A percentile compares a stretch with the other conserved stretches of the same genome.
These are phyloP conservation scores for Argyresthia goedartella DNA, from an alignment of 2,888 invertebrate species.

Conservation along the genomic window DNA sequence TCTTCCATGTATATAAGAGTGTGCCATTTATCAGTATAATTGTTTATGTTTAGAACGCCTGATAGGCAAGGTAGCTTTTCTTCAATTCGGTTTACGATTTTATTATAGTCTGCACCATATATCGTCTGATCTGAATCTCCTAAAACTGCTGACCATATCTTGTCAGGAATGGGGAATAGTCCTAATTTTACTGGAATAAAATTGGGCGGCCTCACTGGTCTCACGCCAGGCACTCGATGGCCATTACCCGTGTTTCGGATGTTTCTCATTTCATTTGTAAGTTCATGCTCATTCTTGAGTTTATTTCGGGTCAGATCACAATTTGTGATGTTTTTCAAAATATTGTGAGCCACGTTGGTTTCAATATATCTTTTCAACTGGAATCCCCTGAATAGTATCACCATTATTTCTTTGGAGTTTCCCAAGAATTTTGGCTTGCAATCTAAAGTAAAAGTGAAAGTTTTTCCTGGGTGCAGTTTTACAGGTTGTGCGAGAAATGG, in stretches of 20 bases:
- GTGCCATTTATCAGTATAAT: slow-evolving; percentile 80
- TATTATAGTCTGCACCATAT: slow-evolving; percentile 32
- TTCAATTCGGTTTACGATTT: slow-evolving; percentile 46
- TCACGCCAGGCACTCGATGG: slow-evolving; percentile 65
- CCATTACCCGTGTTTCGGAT: neutral
- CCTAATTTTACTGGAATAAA: slow-evolving; percentile 72
- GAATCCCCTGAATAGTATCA: slow-evolving; percentile 73
- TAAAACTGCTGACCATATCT: slow-evolving; percentile 52
- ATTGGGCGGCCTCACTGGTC: slow-evolving; percentile 55
- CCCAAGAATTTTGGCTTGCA: slow-evolving; percentile 74
- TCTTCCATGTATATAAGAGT: slow-evolving; percentile 85
- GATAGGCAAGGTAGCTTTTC: slow-evolving; percentile 63
- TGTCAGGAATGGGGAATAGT: slow-evolving; percentile 53
- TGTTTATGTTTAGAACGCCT: slow-evolving; percentile 58
- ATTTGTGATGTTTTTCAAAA: neutral
- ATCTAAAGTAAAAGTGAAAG: slow-evolving; percentile 50
- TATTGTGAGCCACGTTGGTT: slow-evolving; percentile 53
- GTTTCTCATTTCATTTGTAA: neutral
- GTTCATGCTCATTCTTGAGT: slow-evolving; percentile 15
- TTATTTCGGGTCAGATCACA: slow-evolving; percentile 12
- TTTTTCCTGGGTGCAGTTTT: slow-evolving; percentile 46
- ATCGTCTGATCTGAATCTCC: slow-evolving; percentile 41
- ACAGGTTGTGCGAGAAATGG: slow-evolving; percentile 38
- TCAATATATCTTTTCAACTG: slow-evolving; percentile 71
- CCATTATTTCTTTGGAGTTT: slow-evolving; percentile 68